These are phyloP conservation scores for Diadromus collaris DNA, from an alignment of 2,888 invertebrate species.

Conservation along the genomic window DNA sequence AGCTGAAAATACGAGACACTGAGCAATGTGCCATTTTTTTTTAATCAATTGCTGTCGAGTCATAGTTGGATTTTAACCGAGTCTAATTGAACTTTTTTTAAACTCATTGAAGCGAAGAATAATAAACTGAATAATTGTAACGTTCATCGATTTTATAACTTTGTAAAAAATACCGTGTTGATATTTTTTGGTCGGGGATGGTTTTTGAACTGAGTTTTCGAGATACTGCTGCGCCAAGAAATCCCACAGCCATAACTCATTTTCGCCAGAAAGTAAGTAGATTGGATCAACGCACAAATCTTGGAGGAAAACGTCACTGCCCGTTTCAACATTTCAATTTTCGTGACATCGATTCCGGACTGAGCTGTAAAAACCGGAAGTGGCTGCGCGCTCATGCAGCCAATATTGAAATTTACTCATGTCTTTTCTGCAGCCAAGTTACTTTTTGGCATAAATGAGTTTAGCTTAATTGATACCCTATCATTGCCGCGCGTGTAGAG, in stretches of 20 bases:
- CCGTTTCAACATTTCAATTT: too few relatives aligned
- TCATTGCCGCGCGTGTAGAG: not conserved
- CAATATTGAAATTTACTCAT: not conserved
- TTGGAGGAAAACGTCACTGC: too few relatives aligned
- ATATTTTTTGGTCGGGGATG: not conserved
- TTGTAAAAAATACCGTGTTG: not conserved
- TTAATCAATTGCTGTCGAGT: not conserved
- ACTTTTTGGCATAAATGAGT: not conserved
- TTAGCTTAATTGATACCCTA: not conserved
- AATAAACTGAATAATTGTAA: not conserved
- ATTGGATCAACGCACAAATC: too few relatives aligned
- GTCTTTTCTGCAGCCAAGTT: not conserved
- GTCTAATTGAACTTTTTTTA: not conserved
- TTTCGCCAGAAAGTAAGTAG: not conserved
- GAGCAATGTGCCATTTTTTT: not conserved
- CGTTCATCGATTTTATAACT: not conserved
- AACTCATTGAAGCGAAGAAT: not conserved
- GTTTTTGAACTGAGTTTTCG: not conserved
- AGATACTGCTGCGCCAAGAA: not conserved
- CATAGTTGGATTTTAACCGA: not conserved
- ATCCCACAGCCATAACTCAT: not conserved
- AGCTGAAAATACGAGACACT: not conserved
- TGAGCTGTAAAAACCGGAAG: too few relatives aligned
- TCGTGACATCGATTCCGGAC: too few relatives aligned
- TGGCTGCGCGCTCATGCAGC: too few relatives aligned